Conservation (phyloP, 2,797 vertebrate genomes). For the Triplophysa bombifrons region DNA sequence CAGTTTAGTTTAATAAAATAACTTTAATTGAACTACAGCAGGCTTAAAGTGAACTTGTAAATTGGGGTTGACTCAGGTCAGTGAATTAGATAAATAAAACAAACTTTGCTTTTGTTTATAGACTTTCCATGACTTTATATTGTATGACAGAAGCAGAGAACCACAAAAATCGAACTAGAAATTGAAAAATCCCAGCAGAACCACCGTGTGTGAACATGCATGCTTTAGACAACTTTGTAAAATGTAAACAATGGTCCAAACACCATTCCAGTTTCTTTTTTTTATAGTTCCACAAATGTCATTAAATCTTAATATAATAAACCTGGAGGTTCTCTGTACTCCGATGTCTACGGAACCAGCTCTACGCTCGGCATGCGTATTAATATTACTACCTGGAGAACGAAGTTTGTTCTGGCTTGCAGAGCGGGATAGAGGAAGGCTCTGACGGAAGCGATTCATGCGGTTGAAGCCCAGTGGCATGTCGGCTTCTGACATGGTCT, state of each 20-base stretch:
- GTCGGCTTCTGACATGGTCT: slow-evolving; percentile 98
- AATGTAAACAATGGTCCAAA: no score
- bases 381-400: slow-evolving; percentile 84
- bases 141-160: not conserved
- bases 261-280: no score
- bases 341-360: no score
- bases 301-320: no score
- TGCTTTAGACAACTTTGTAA: no score
- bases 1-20: not conserved
- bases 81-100: not conserved
- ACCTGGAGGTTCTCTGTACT: no score
- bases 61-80: not conserved
- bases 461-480: slow-evolving; percentile 94
- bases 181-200: no score
- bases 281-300: no score
- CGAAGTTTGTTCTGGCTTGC: slow-evolving; percentile 97
- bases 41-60: not conserved
- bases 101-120: not conserved
- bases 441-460: slow-evolving; percentile 97
- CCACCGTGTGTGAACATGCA: no score
- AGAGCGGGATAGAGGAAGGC: slow-evolving; percentile 92
- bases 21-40: not conserved
- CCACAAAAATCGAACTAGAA: no score
- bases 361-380: no score
- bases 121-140: not conserved